Percentiles rank a stretch among this genome's conserved stretches.
Conservation (phyloP, 2,797 vertebrate genomes). For the Enoplosus armatus region DNA sequence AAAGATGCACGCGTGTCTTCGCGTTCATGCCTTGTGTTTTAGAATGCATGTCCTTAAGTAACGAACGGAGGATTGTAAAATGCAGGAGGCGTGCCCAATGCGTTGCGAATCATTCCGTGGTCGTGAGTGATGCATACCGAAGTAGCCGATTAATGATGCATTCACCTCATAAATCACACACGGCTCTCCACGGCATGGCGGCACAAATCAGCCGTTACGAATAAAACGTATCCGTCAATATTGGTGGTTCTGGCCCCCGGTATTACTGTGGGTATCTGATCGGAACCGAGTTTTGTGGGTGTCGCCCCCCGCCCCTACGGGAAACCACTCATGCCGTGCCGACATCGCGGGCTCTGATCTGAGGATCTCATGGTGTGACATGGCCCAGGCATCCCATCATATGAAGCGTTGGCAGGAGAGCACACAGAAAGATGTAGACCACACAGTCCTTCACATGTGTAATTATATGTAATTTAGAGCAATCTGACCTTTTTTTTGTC, state of each 20-base stretch:
- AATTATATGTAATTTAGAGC: not conserved
- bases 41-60: not conserved
- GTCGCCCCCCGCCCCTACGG: not conserved
- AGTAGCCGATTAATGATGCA: not conserved
- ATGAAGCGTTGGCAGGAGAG: not conserved
- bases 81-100: not conserved
- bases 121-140: not conserved
- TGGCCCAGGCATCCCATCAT: not conserved
- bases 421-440: not conserved
- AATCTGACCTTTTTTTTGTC: not conserved
- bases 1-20: too few species aligned
- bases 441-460: not conserved
- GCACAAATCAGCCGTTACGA: too few species aligned
- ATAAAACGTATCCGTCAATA: not conserved
- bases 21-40: too few species aligned
- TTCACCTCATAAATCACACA: not conserved
- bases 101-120: not conserved
- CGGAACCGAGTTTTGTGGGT: not conserved
- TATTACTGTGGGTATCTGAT: too few species aligned
- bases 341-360: too few species aligned
- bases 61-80: not conserved
- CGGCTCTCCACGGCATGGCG: not conserved
- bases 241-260: too few species aligned
- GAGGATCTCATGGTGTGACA: not conserved
- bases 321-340: not conserved